Conservation (phyloP, 2,113 vertebrate species). For the Myodes glareolus region DNA sequence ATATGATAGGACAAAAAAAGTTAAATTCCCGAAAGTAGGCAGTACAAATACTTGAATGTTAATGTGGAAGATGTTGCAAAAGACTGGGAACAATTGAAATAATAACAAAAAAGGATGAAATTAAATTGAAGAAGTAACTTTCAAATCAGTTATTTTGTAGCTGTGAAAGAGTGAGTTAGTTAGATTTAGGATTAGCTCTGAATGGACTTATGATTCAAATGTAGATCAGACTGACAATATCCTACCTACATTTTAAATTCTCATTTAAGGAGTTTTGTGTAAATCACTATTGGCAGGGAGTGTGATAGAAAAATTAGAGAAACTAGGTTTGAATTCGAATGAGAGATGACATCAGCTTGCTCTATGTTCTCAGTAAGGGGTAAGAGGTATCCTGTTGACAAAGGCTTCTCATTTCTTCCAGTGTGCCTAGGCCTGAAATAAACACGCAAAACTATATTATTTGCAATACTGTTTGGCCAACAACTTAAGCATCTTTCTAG, state of each 20-base stretch:
- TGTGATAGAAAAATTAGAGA: neutral
- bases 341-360: neutral
- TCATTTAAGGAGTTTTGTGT: neutral
- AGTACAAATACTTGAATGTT: neutral
- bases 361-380: neutral
- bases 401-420: no score
- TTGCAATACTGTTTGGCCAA: no score
- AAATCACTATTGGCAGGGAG: neutral
- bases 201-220: neutral
- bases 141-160: neutral
- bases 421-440: no score
- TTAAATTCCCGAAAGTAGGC: neutral
- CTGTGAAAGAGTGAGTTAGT: neutral
- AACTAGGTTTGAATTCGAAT: neutral
- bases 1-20: no score
- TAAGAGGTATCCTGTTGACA: neutral
- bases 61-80: neutral
- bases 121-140: neutral
- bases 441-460: no score
- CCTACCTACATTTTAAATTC: neutral
- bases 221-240: neutral
- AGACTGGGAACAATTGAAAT: neutral
- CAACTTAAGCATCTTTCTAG: no score
- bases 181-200: neutral
- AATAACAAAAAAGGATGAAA: neutral